Conservation (phyloP, 2,888 invertebrate genomes). For the Drosophila pseudotakahashii region DNA sequence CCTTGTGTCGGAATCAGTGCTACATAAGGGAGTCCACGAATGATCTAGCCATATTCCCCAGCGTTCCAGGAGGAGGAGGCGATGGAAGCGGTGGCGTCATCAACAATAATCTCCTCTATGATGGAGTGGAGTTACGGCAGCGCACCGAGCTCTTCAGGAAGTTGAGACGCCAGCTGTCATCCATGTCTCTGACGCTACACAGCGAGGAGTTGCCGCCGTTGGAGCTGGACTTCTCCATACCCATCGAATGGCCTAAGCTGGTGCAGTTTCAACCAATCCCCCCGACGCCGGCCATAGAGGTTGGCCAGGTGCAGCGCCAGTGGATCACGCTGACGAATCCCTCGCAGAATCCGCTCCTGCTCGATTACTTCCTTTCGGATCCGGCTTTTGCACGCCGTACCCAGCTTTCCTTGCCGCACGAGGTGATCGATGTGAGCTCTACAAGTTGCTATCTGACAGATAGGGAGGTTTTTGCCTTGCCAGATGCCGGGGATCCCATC, state of each 20-base stretch:
- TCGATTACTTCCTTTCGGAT: slow-evolving; percentile 82
- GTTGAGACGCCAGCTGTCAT: slow-evolving; percentile 80
- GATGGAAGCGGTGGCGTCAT: slow-evolving; percentile 10
- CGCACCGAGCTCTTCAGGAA: slow-evolving; percentile 82
- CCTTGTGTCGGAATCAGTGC: slow-evolving; percentile 86
- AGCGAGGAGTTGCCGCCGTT: slow-evolving; percentile 82
- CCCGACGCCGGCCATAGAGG: slow-evolving; percentile 80
- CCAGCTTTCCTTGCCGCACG: slow-evolving; percentile 80
- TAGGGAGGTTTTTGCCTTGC: slow-evolving; percentile 80
- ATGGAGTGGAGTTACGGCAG: slow-evolving; percentile 80
- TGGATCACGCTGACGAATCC: slow-evolving; percentile 82
- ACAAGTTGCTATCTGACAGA: slow-evolving; percentile 74
- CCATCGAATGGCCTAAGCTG: slow-evolving; percentile 83
- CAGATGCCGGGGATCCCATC: slow-evolving; percentile 61
- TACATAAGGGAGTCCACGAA: slow-evolving; percentile 67
- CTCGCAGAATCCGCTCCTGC: slow-evolving; percentile 75
- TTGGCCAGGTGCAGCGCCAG: slow-evolving; percentile 79
- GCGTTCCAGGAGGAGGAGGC: slow-evolving; percentile 33
- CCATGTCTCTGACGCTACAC: slow-evolving; percentile 81
- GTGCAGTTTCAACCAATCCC: slow-evolving; percentile 76
- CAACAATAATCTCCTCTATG: slow-evolving; percentile 79
- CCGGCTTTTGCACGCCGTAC: slow-evolving; percentile 78
- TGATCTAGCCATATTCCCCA: slow-evolving; percentile 53
- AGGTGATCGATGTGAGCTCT: slow-evolving; percentile 80
- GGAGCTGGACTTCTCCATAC: slow-evolving; percentile 82